phyloP scores from a whole-genome alignment of 2,888 invertebrate genomes.

The Desoria tigrina region DNA sequence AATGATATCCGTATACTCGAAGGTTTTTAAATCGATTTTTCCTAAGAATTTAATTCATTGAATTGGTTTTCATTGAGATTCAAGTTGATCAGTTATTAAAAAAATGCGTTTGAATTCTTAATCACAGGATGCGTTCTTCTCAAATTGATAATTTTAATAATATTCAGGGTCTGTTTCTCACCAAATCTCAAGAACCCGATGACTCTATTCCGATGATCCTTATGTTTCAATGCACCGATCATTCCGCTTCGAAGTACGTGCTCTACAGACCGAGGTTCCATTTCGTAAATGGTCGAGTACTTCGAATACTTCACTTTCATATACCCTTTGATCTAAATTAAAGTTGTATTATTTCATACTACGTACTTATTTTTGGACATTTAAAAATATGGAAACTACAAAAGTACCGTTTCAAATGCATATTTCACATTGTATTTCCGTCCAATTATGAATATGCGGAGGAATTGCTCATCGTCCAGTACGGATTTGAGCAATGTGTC shows the following conservation, averaged over 20 bases:
- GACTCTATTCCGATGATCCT: conserved; percentile 30
- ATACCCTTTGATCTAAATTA: conserved; percentile 12
- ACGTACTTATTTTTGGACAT: neutral
- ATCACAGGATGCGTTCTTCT: too few relatives aligned
- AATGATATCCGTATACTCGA: conserved; percentile 12
- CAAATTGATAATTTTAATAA: too few relatives aligned
- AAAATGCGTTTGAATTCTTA: too few relatives aligned
- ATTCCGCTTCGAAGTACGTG: conserved; percentile 42
- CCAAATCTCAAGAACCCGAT: conserved; percentile 9
- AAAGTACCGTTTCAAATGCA: conserved; percentile 15
- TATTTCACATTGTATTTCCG: conserved; percentile 12
- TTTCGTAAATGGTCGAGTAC: conserved; percentile 2
- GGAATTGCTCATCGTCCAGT: conserved; percentile 7
- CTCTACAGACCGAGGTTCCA: conserved; percentile 21
- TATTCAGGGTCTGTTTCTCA: too few relatives aligned
- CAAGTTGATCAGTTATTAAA: too few relatives aligned
- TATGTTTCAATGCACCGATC: conserved; percentile 32
- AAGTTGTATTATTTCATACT: too few relatives aligned
- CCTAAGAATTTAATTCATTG: neutral
- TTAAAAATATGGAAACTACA: too few relatives aligned
- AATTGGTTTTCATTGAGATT: too few relatives aligned
- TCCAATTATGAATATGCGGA: conserved; percentile 8
- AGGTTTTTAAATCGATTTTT: conserved; percentile 14
- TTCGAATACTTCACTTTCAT: conserved; percentile 6
- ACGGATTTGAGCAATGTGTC: neutral